Evolutionary conservation across 1,140 invertebrate genomes (phyloP), one percentile per base, ranked within the genome.

Genomic region (Micrasema longulum): DNA sequence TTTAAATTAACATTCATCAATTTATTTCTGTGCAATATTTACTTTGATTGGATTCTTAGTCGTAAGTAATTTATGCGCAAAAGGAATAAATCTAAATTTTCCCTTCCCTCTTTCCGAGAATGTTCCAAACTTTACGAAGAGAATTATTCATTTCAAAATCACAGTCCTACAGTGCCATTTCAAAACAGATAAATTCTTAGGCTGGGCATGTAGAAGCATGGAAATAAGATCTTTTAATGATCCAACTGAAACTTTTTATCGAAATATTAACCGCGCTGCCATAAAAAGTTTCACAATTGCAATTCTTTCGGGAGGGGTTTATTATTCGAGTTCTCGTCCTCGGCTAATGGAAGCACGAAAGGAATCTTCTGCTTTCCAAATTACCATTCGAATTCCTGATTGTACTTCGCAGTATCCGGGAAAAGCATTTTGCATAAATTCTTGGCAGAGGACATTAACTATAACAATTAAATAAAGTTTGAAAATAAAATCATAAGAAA

Each of bases 291-390:
- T 64, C 35, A 35, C 57, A 65, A 57, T 69, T 68, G 55, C 71
- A 75, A 75, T 75, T 72, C 69, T 64, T 72, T 72, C 65, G 52
- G 57, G 65, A 69, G 60, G 69, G 69, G 63, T 74, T 74, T 74
- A 71, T 74, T 71, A 74, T 74, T 63, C 67, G 60, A 57, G 35
- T 50, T 73, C n/a, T n/a, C 36, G 3, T 41, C 67, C 50, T 35
- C 62, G 45, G 52, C 48, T 69, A 74, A 65, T 69, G 67, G 64
- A 63, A 55, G 66, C 53, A 26, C 38, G 57, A 31, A 31, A 31
- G 7, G 35, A 16, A 12, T 74, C 26, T 36, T 73, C n/a, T 47
- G 36, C 60, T 38, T 14, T 73, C 53, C 12, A 48, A 69, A 65
- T 65, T 52, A 64, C 66, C 65, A 69, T 60, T 69, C 0, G 38